Conservation (phyloP, 2,888 invertebrate species). For the Stegana nigrithorax region DNA sequence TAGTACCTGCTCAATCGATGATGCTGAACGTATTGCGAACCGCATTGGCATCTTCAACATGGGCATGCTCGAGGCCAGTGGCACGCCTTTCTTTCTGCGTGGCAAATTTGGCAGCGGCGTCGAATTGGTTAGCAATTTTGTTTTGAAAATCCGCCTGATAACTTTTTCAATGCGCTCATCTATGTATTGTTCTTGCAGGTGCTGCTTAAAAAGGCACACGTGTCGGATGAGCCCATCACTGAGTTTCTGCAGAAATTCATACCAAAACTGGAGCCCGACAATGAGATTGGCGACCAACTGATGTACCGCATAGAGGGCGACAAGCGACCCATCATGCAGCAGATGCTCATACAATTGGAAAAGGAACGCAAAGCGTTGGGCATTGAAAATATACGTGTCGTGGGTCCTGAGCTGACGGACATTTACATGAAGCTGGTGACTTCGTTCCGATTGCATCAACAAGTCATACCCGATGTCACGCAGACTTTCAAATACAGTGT, state of each 20-base stretch:
- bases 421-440: conserved; percentile 50
- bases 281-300: conserved; percentile 54
- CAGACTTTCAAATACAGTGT: conserved; percentile 48
- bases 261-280: conserved; percentile 42
- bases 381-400: conserved; percentile 46
- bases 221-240: conserved; percentile 47
- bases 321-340: conserved; percentile 39
- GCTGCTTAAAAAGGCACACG: conserved; percentile 44
- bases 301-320: conserved; percentile 39
- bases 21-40: conserved; percentile 86
- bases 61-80: conserved; percentile 82
- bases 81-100: conserved; percentile 83
- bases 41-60: conserved; percentile 87
- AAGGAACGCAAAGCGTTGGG: conserved; percentile 43
- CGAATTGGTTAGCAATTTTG: conserved; percentile 73
- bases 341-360: conserved; percentile 49
- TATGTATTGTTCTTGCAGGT: conserved; percentile 33
- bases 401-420: conserved; percentile 48
- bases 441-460: conserved; percentile 43
- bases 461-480: conserved; percentile 48
- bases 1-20: conserved; percentile 88
- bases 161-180: no score
- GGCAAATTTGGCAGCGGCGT: conserved; percentile 84
- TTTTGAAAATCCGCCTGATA: no score
- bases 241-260: conserved; percentile 40